phyloP scores from a whole-genome alignment of 2,888 invertebrate genomes.

The Mayetiola destructor region DNA sequence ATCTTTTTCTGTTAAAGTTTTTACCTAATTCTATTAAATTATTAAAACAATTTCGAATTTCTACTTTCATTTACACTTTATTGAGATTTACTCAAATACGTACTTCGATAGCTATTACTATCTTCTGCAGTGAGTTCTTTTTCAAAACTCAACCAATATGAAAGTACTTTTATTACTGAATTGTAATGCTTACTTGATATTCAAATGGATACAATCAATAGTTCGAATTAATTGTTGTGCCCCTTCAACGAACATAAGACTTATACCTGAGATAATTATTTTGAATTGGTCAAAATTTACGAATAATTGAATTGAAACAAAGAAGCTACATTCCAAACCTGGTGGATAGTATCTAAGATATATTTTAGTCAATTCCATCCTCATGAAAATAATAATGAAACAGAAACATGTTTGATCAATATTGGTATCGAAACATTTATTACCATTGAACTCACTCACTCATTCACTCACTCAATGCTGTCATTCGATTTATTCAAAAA shows the following conservation, averaged over 20 bases:
- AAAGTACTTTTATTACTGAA: neutral
- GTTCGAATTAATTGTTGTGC: conserved; percentile 41
- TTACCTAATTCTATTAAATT: too few relatives aligned
- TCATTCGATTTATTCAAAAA: too few relatives aligned
- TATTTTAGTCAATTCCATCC: conserved; percentile 52
- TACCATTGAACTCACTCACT: too few relatives aligned
- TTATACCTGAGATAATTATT: conserved; percentile 37
- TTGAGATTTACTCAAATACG: too few relatives aligned
- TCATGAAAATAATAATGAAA: too few relatives aligned
- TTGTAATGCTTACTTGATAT: conserved; percentile 39
- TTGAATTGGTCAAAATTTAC: neutral
- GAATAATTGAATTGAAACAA: neutral
- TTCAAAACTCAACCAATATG: conserved; percentile 12
- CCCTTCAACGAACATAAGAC: conserved; percentile 44
- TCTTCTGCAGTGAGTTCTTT: too few relatives aligned
- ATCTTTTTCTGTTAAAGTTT: too few relatives aligned
- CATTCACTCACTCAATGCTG: too few relatives aligned
- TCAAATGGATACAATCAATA: conserved; percentile 49
- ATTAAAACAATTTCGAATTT: neutral
- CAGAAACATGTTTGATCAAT: too few relatives aligned
- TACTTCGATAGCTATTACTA: too few relatives aligned
- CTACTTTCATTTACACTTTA: neutral
- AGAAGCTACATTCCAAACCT: conserved; percentile 32
- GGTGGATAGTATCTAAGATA: conserved; percentile 59
- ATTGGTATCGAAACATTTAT: too few relatives aligned